Evolutionary conservation across 2,113 vertebrate species (phyloP).

Genomic region (Tragelaphus scriptus): DNA sequence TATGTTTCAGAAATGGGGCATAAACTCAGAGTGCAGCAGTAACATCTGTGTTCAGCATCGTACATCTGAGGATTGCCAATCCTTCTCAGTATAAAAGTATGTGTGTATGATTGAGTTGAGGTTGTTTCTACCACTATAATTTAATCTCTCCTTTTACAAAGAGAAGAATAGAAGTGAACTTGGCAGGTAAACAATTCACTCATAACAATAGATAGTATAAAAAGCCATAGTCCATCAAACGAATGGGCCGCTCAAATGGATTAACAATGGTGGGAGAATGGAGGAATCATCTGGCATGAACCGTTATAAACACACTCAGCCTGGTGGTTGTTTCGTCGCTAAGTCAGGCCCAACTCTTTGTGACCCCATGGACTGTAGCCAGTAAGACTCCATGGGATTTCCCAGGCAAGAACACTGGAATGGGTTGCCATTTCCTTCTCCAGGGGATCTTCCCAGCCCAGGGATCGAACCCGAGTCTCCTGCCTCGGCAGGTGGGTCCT

Average conservation of each 20-base stretch:
- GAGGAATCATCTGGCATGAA: neutral
- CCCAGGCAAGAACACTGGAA: neutral
- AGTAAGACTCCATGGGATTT: neutral
- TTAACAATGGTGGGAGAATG: neutral
- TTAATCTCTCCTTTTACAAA: neutral
- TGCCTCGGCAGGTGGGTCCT: neutral
- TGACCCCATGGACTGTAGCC: neutral
- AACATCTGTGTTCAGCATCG: accelerated
- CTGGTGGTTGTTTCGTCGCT: neutral
- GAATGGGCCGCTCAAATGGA: neutral
- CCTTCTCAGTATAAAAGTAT: neutral
- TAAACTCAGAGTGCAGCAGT: neutral
- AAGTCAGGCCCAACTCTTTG: neutral
- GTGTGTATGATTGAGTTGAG: neutral
- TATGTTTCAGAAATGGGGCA: neutral
- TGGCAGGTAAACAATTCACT: neutral
- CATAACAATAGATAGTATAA: neutral
- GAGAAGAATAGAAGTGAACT: neutral
- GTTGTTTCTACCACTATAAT: neutral
- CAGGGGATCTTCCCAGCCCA: neutral
- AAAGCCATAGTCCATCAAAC: neutral
- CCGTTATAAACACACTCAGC: too few relatives aligned
- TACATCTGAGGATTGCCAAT: accelerated
- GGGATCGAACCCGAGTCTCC: neutral
- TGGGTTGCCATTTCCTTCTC: neutral